Percentiles rank a stretch among this genome's conserved stretches.
phyloP scores from a whole-genome alignment of 64 coral and sea anemone species.

The Porites australiensis region DNA sequence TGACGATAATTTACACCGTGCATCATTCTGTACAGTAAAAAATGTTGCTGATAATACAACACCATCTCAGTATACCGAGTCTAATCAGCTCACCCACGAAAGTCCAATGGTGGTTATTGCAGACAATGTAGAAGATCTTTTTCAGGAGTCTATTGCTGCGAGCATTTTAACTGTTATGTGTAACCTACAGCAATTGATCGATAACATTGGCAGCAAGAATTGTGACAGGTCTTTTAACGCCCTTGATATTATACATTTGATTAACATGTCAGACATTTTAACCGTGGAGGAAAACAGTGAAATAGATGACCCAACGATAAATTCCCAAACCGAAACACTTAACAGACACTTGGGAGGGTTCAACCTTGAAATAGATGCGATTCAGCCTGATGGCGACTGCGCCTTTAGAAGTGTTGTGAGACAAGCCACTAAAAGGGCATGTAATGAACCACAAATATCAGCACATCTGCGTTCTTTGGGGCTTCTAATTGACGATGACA shows the following conservation, averaged over 20 bases:
- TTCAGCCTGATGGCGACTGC: slow-evolving; percentile 63
- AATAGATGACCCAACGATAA: slow-evolving; percentile 44
- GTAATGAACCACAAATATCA: background rate
- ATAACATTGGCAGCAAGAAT: background rate
- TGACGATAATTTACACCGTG: no score
- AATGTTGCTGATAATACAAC: no score
- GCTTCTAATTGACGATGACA: slow-evolving; percentile 30
- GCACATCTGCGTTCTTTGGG: slow-evolving; percentile 4
- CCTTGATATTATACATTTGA: slow-evolving; percentile 25
- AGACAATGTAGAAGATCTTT: slow-evolving; percentile 30
- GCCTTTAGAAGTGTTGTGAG: slow-evolving; percentile 55
- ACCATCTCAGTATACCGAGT: no score
- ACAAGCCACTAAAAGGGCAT: background rate
- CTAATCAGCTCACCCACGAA: no score
- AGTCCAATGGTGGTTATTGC: slow-evolving; percentile 19
- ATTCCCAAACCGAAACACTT: slow-evolving; percentile 8
- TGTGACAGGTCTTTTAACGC: slow-evolving; percentile 42
- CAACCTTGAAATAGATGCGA: slow-evolving; percentile 35
- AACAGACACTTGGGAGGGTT: slow-evolving; percentile 57
- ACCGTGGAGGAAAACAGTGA: slow-evolving; percentile 11
- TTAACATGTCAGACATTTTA: slow-evolving; percentile 32
- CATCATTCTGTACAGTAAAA: no score
- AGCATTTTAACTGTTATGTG: background rate
- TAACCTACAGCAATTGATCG: slow-evolving; percentile 3
- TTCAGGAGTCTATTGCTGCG: slow-evolving; percentile 20